A percentile compares a stretch with the other conserved stretches of the same genome.
Evolutionary conservation across 2,888 invertebrate genomes (phyloP).

Genomic region (Cerastis leucographa): DNA sequence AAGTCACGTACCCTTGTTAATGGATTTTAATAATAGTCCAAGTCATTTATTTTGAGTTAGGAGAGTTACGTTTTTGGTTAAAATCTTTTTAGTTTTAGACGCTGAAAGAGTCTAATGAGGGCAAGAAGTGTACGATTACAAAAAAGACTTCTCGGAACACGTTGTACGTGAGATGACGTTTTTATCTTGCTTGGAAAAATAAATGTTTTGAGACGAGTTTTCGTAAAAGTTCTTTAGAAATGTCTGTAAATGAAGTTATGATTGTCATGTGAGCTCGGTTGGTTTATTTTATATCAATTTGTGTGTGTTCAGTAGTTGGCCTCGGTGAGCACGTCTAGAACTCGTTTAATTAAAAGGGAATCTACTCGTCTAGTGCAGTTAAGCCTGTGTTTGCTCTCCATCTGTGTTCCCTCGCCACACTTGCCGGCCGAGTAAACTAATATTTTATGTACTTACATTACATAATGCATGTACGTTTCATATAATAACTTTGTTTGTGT

Average conservation of each 20-base stretch:
- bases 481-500: conserved; percentile 41
- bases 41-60: conserved; percentile 36
- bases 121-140: conserved; percentile 27
- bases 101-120: conserved; percentile 15
- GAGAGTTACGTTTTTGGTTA: conserved; percentile 11
- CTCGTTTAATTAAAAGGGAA: conserved; percentile 87
- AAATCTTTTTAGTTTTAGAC: conserved; percentile 26
- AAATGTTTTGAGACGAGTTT: conserved; percentile 32
- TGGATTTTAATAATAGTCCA: conserved; percentile 44
- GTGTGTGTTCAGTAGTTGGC: conserved; percentile 69
- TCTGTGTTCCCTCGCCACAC: conserved; percentile 73
- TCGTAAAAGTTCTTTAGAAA: conserved; percentile 21
- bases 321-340: conserved; percentile 76
- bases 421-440: conserved; percentile 73
- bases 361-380: conserved; percentile 82
- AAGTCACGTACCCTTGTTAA: conserved; percentile 39
- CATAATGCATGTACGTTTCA: conserved; percentile 52
- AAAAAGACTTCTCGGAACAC: conserved; percentile 18
- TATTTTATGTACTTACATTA: conserved; percentile 69
- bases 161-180: conserved; percentile 23
- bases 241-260: conserved; percentile 30
- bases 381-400: conserved; percentile 83
- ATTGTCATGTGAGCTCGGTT: conserved; percentile 27
- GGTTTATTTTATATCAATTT: conserved; percentile 73
- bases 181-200: conserved; percentile 22